Evolutionary conservation across 2,888 invertebrate species (phyloP), one percentile per base, ranked within the genome.

Genomic region (Agrotis clavis): DNA sequence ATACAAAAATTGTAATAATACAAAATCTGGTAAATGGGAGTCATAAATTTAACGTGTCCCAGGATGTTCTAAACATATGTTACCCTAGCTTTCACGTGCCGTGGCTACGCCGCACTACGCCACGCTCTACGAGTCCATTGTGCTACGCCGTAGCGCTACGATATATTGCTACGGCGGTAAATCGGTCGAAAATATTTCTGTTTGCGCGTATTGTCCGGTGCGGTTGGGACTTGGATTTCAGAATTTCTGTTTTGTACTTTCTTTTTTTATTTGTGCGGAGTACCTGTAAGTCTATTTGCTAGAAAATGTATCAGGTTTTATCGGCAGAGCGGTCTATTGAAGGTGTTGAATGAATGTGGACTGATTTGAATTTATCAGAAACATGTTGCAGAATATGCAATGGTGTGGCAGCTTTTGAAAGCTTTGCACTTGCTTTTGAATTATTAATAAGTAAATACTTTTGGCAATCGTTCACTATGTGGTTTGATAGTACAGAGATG

Each of bases 131-230:
- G 88, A 83, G 86, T 83, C 86, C 83, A 90, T 89, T 90, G 90
- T 89, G 87, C 90, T 91, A 91, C 92, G 87, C 71, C 86, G 90
- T 89, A 90, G 74, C 74, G 86, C 86, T 88, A 87, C 86, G 86
- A 87, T 84, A 87, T 86, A 89, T 89, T 83, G 83, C 85, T 87
- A 87, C 86, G 82, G 82, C 82, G 84, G 83, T 84, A 87, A 85
- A 88, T 88, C 84, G 83, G 80, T 83, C 82, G 83, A 87, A 88
- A 87, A 88, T 85, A 85, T 86, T 89, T 86, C 84, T 81, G 84
- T 85, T 81, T 81, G 71, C 75, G 76, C 66, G 78, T 82, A 82
- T 84, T 88, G 88, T 86, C 82, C 83, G 68, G 79, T 67, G 66
- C 67, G 77, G 77, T 77, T 66, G 68, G 70, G 74, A 75, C 73